A percentile compares a stretch with the other conserved stretches of the same genome.
Evolutionary conservation across 2,113 vertebrate genomes (phyloP).

Genomic region (Addax nasomaculatus): DNA sequence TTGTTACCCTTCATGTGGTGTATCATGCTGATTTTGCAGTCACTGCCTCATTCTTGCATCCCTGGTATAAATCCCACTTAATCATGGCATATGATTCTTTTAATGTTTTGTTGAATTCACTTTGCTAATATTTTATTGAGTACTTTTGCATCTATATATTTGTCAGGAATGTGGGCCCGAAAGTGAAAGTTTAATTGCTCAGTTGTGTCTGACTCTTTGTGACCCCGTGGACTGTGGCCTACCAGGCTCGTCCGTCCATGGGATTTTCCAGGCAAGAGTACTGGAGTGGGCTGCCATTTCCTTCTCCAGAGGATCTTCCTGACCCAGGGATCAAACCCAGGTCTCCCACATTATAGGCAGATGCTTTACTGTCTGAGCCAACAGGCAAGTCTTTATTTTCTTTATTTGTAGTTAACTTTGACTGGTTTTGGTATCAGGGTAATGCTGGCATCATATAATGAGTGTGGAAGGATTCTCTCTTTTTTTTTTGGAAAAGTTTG

Average conservation of each 20-base stretch:
- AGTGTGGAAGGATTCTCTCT: neutral
- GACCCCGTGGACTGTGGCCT: neutral
- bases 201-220: neutral
- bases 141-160: neutral
- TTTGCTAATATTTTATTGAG: neutral
- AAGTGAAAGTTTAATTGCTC: neutral
- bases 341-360: neutral
- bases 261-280: neutral
- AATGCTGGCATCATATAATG: neutral
- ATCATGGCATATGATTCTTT: neutral
- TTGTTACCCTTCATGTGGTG: neutral
- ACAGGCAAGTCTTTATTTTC: neutral
- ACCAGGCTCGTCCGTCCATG: neutral
- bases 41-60: neutral
- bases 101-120: neutral
- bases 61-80: neutral
- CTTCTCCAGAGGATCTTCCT: neutral
- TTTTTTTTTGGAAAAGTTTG: neutral
- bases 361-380: fast-evolving
- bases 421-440: neutral
- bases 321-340: fast-evolving
- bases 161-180: neutral
- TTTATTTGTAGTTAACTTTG: neutral
- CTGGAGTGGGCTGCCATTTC: neutral
- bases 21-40: neutral